Conservation (phyloP, 1,140 invertebrate species). For the Ooceraea biroi region DNA sequence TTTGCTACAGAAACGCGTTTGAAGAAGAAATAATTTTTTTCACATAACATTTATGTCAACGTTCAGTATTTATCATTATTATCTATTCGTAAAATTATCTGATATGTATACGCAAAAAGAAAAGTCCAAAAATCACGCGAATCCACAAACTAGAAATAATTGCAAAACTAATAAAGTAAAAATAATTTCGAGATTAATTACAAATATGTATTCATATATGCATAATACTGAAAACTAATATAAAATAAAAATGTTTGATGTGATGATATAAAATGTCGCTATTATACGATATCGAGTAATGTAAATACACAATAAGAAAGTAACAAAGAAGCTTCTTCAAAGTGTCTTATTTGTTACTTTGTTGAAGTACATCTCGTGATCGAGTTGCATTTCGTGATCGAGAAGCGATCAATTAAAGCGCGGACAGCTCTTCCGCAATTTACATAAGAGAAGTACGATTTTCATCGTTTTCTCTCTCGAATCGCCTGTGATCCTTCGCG, state of each 20-base stretch:
- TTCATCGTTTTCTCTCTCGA: conserved; percentile 19
- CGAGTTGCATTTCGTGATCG: not conserved
- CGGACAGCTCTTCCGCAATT: conserved; percentile 38
- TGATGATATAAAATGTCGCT: not conserved
- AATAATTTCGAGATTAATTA: not conserved
- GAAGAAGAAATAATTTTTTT: not conserved
- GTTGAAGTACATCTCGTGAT: not conserved
- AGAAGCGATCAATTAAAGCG: conserved; percentile 20
- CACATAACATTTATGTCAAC: not conserved
- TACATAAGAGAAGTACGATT: conserved; percentile 34
- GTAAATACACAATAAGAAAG: not conserved
- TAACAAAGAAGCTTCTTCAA: not conserved
- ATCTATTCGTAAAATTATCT: not conserved
- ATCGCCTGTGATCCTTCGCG: not conserved
- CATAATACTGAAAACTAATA: too few species aligned
- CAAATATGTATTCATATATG: not conserved
- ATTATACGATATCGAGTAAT: too few species aligned
- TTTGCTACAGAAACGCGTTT: not conserved
- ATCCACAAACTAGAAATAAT: not conserved
- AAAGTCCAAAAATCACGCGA: not conserved
- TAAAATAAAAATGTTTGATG: too few species aligned
- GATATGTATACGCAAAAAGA: not conserved
- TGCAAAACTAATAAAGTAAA: not conserved
- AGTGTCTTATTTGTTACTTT: too few species aligned
- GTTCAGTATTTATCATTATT: not conserved